These are phyloP conservation scores for Epizoanthus stellaris DNA, from an alignment of 92 coral and sea anemone species.

Conservation along the genomic window DNA sequence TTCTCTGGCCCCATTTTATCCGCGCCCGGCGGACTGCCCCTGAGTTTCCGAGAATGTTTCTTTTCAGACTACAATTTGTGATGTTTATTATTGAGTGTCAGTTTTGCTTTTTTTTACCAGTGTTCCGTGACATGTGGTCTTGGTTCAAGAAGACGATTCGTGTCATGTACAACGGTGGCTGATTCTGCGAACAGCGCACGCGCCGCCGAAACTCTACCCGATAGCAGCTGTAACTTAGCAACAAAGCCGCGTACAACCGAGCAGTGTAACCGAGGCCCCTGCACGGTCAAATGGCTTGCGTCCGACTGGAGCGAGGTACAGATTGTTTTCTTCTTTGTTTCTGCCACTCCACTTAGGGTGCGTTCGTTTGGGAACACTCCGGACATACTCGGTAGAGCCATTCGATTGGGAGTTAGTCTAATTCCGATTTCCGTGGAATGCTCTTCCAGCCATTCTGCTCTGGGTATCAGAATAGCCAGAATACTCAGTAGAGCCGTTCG, in stretches of 20 bases:
- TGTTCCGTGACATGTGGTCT: conserved; percentile 86
- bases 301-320: conserved; percentile 91
- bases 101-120: conserved; percentile 45
- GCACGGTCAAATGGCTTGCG: conserved; percentile 83
- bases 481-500: too few species aligned
- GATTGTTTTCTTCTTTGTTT: background rate
- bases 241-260: conserved; percentile 62
- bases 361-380: background rate
- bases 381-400: too few species aligned
- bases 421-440: too few species aligned
- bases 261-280: conserved; percentile 87
- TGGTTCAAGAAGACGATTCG: conserved; percentile 70
- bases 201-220: conserved; percentile 47
- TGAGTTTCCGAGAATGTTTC: background rate
- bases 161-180: conserved; percentile 61
- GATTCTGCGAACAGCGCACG: conserved; percentile 19
- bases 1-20: too few species aligned
- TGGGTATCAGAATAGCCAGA: too few species aligned
- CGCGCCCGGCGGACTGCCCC: too few species aligned
- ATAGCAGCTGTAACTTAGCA: conserved; percentile 66
- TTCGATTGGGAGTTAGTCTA: background rate
- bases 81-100: too few species aligned
- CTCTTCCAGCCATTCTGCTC: too few species aligned
- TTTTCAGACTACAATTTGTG: background rate
- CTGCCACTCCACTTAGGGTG: background rate